These are phyloP conservation scores for Darevskia mixta DNA, from an alignment of 2,797 vertebrate species.

Conservation along the genomic window DNA sequence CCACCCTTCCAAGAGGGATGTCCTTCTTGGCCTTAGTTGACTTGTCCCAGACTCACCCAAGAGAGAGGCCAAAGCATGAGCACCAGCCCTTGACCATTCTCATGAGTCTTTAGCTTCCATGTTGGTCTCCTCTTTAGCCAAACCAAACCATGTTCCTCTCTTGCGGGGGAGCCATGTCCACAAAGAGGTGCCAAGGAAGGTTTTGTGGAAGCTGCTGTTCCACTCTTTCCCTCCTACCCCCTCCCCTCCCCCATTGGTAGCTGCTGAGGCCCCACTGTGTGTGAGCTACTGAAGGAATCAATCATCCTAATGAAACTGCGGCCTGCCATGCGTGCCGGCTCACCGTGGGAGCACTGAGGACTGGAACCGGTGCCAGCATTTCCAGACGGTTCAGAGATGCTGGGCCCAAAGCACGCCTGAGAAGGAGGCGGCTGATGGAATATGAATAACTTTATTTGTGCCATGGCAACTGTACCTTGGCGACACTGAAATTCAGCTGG, in stretches of 20 bases:
- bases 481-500: slow-evolving; percentile 27
- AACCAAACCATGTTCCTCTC: too few species aligned
- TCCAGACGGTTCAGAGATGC: slow-evolving; percentile 75
- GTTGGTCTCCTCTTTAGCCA: not conserved
- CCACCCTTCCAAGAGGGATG: not conserved
- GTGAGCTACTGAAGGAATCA: slow-evolving; percentile 76
- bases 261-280: slow-evolving; percentile 68
- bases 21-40: not conserved
- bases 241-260: slow-evolving; percentile 50
- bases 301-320: slow-evolving; percentile 77
- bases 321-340: slow-evolving; percentile 67
- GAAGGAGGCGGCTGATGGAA: slow-evolving; percentile 3
- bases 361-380: slow-evolving; percentile 72
- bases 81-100: too few species aligned
- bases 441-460: slow-evolving; percentile 43
- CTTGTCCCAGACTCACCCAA: not conserved
- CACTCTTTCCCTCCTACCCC: not conserved
- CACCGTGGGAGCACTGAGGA: slow-evolving; percentile 73
- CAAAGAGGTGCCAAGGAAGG: not conserved
- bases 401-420: slow-evolving; percentile 45
- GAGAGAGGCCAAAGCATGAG: not conserved
- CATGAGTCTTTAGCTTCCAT: too few species aligned
- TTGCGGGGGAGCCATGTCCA: too few species aligned
- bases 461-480: slow-evolving; percentile 69
- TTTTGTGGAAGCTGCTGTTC: not conserved